phyloP scores from a whole-genome alignment of 2,113 vertebrate genomes.

The Blennius ocellaris region DNA sequence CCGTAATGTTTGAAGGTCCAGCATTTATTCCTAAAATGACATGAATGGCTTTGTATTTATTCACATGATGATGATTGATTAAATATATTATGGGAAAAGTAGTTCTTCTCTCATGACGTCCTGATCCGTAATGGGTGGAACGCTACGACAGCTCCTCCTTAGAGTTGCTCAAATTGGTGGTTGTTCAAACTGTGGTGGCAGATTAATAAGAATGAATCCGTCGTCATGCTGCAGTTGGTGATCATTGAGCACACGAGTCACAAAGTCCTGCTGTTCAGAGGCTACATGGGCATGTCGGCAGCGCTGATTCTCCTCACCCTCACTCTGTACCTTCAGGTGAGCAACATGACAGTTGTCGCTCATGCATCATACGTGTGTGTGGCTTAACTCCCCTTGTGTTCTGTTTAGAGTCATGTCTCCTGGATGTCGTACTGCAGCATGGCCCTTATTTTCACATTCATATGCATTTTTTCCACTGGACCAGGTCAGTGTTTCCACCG shows the following conservation, averaged over 20 bases:
- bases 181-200: background rate
- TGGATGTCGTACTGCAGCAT: slow-evolving; percentile 89
- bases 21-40: too few relatives aligned
- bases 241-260: slow-evolving; percentile 82
- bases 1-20: too few relatives aligned
- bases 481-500: slow-evolving; percentile 75
- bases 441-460: slow-evolving; percentile 84
- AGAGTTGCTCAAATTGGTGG: slow-evolving; percentile 32
- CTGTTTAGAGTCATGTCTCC: slow-evolving; percentile 68
- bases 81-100: too few relatives aligned
- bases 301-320: slow-evolving; percentile 82
- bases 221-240: slow-evolving; percentile 78
- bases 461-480: slow-evolving; percentile 82
- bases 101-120: too few relatives aligned
- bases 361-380: background rate
- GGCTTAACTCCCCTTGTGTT: background rate
- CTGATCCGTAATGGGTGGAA: too few relatives aligned
- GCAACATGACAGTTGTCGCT: background rate
- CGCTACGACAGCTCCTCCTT: slow-evolving; percentile 38
- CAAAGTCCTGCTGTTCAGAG: slow-evolving; percentile 78
- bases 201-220: background rate
- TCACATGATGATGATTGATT: too few relatives aligned
- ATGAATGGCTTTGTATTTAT: too few relatives aligned
- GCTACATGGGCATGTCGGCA: slow-evolving; percentile 77
- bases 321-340: slow-evolving; percentile 84